These are phyloP conservation scores for Semibalanus balanoides DNA, from an alignment of 1,140 invertebrate species.

Conservation along the genomic window DNA sequence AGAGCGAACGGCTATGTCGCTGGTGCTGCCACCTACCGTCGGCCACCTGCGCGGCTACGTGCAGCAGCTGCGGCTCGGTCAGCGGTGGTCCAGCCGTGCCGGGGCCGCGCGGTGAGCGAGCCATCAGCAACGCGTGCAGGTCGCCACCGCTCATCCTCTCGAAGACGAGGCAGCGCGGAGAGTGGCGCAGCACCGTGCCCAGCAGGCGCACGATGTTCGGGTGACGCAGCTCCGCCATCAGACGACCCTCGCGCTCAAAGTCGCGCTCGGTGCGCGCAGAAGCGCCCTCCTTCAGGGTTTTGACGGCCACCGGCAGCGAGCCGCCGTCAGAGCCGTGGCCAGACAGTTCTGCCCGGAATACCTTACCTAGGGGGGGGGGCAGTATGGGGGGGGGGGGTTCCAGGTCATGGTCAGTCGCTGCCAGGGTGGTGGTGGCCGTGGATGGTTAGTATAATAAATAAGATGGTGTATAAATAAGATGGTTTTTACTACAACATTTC, in stretches of 20 bases:
- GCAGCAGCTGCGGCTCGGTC: neutral
- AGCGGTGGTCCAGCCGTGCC: conserved; percentile 12
- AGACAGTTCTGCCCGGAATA: conserved; percentile 84
- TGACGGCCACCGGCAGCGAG: conserved; percentile 70
- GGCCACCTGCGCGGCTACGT: conserved; percentile 16
- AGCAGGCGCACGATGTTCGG: conserved; percentile 43
- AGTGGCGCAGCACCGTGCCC: conserved; percentile 9
- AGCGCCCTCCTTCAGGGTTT: conserved; percentile 85
- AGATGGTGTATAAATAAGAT: too few species aligned
- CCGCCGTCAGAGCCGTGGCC: conserved; percentile 27
- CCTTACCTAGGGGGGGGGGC: conserved; percentile 44
- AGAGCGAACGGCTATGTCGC: too few species aligned
- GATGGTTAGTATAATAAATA: too few species aligned
- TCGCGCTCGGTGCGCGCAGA: conserved; percentile 79
- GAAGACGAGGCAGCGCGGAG: conserved; percentile 14
- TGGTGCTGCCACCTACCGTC: conserved; percentile 41
- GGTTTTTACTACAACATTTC: too few species aligned
- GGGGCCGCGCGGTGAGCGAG: conserved; percentile 8
- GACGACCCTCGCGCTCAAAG: conserved; percentile 70
- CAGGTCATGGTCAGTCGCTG: too few species aligned
- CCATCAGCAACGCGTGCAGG: conserved; percentile 16
- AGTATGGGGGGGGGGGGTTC: neutral
- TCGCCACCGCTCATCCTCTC: conserved; percentile 18
- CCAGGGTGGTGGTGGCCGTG: too few species aligned
- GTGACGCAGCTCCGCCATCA: conserved; percentile 85